These are phyloP conservation scores for Malurus elegans DNA, from an alignment of 2,113 vertebrate genomes.

Conservation along the genomic window DNA sequence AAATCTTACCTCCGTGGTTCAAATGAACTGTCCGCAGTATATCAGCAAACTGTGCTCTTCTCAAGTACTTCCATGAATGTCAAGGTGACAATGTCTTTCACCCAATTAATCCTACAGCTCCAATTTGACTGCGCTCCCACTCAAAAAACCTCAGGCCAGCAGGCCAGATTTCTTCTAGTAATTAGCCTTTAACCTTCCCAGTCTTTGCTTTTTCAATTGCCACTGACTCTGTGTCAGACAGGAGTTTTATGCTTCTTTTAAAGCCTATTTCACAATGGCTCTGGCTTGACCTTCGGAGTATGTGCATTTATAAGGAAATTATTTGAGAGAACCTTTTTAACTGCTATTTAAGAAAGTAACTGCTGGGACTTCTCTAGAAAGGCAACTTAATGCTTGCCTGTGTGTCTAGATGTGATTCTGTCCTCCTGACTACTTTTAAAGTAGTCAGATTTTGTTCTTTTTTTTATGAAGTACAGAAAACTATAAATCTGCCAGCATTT, in stretches of 20 bases:
- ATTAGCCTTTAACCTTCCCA: slow-evolving; percentile 52
- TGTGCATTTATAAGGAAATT: slow-evolving; percentile 39
- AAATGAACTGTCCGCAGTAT: background rate
- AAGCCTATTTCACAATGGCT: slow-evolving; percentile 27
- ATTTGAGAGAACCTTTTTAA: background rate
- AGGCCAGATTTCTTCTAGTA: slow-evolving; percentile 37
- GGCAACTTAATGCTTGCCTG: background rate
- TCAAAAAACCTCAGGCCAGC: slow-evolving; percentile 5
- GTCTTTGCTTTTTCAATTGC: slow-evolving; percentile 34
- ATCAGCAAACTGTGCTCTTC: slow-evolving; percentile 33
- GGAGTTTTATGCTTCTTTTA: slow-evolving; percentile 49
- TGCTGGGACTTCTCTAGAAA: background rate
- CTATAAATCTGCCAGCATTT: background rate
- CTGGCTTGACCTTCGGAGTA: slow-evolving; percentile 8
- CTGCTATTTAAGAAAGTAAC: background rate
- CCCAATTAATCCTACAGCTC: slow-evolving; percentile 53
- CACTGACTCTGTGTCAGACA: background rate
- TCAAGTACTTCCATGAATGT: slow-evolving; percentile 38
- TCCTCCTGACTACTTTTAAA: background rate
- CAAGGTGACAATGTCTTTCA: slow-evolving; percentile 46
- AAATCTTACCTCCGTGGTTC: background rate
- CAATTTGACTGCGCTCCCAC: slow-evolving; percentile 9
- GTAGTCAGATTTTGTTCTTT: background rate
- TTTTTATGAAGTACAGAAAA: background rate
- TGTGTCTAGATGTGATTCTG: background rate